Percentiles rank a stretch among this genome's conserved stretches.
Evolutionary conservation across 2,888 invertebrate genomes (phyloP).

Genomic region (Blastobasis adustella): DNA sequence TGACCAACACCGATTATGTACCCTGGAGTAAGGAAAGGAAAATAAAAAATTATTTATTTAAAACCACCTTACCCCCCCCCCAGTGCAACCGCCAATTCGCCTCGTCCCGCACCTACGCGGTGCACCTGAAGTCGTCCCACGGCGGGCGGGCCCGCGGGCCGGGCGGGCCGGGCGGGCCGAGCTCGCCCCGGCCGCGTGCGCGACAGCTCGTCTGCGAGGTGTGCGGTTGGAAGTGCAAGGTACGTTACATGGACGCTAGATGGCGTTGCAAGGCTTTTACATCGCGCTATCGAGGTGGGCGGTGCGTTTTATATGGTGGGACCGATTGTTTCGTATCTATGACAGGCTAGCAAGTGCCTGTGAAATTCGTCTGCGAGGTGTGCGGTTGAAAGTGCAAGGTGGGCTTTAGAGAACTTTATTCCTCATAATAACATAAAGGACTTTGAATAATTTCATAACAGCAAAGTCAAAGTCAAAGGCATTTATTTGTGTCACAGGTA

Average conservation of each 20-base stretch:
- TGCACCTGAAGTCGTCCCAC: conserved; percentile 41
- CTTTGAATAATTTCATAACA: too few relatives aligned
- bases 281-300: background rate
- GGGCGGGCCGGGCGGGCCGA: conserved; percentile 6
- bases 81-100: conserved; percentile 45
- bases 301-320: background rate
- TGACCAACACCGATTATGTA: too few relatives aligned
- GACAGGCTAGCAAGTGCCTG: background rate
- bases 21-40: too few relatives aligned
- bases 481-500: too few relatives aligned
- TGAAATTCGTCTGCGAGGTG: conserved; percentile 37
- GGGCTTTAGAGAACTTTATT: too few relatives aligned
- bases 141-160: conserved; percentile 2
- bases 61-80: background rate
- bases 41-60: too few relatives aligned
- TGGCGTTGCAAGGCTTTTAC: background rate
- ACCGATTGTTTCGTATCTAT: background rate
- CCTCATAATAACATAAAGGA: too few relatives aligned
- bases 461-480: too few relatives aligned
- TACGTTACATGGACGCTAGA: background rate
- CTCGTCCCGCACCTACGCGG: conserved; percentile 30
- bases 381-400: conserved; percentile 53
- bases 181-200: background rate
- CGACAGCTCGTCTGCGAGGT: conserved; percentile 38
- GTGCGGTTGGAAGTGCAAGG: conserved; percentile 27